phyloP scores from a whole-genome alignment of 2,888 invertebrate species.

The Eristalis arbustorum region DNA sequence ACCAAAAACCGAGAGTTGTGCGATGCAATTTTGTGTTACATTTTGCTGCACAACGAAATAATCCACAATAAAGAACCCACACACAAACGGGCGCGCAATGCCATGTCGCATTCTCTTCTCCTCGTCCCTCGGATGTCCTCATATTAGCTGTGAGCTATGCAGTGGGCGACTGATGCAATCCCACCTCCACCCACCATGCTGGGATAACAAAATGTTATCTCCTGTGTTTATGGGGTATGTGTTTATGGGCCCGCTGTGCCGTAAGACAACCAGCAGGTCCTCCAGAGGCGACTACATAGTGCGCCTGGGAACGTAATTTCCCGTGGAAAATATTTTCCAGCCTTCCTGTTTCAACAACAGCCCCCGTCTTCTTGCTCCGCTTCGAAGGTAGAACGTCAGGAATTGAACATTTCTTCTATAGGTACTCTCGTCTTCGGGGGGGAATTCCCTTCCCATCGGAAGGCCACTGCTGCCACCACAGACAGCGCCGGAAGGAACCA shows the following conservation, averaged over 20 bases:
- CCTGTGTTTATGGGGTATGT: constrained; percentile 57
- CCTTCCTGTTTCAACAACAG: constrained; percentile 11
- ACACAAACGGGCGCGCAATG: not conserved
- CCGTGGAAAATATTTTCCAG: constrained; percentile 28
- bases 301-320: constrained; percentile 45
- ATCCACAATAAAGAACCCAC: constrained; percentile 60
- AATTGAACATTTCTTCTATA: constrained; percentile 52
- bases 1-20: constrained; percentile 45
- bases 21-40: constrained; percentile 63
- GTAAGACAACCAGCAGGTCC: not conserved
- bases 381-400: constrained; percentile 35
- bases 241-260: not conserved
- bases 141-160: constrained; percentile 32
- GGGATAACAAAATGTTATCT: constrained; percentile 62
- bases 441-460: not conserved
- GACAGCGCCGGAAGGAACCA: not conserved
- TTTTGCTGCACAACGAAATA: constrained; percentile 59
- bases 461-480: not conserved
- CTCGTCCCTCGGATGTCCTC: constrained; percentile 31
- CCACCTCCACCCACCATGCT: not conserved
- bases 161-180: constrained; percentile 11
- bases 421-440: no score
- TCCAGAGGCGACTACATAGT: not conserved
- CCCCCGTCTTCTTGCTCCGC: not conserved
- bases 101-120: constrained; percentile 39